Evolutionary conservation across 30 jellyfish, hydroid and myxozoan species (phyloP), one percentile per base, ranked within the genome.

Genomic region (Hydractinia echinata): DNA sequence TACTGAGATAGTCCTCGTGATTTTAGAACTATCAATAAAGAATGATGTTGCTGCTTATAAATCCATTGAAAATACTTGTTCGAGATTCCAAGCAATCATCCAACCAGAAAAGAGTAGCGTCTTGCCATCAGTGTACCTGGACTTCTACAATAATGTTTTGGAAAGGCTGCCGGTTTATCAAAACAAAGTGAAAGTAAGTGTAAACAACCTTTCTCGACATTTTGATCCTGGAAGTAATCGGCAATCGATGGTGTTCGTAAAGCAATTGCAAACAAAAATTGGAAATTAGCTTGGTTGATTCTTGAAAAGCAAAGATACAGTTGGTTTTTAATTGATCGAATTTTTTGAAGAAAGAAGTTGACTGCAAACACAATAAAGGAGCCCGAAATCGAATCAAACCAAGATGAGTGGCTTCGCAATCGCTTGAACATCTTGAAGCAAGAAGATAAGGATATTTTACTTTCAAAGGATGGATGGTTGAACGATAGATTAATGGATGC

Each of bases 381-480:
- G 19, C 69, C 69, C 69, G 69, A 58, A 58, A 58, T 18, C 19
- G 69, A 58, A 58, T 58, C 69, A 58, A 58, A 58, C 3, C 44
- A 30, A 30, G n/a, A n/a, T n/a, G n/a, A n/a, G n/a, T n/a, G n/a
- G n/a, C n/a, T n/a, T n/a, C n/a, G n/a, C n/a, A n/a, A n/a, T n/a
- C n/a, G n/a, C n/a, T n/a, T n/a, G n/a, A n/a, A n/a, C n/a, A n/a
- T n/a, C n/a, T n/a, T n/a, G n/a, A n/a, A n/a, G n/a, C n/a, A n/a
- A n/a, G 44, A 58, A 58, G 69, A 58, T 58, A 58, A 58, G 69
- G 19, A 58, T 18, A 58, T 58, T 58, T 58, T 58, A 58, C 69
- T 58, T 58, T 58, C 69, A 58, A 58, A 58, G 69, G 69, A 58
- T 58, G 69, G 19, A 58, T 58, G 69, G 69, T 18, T 58, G 19